Percentiles rank a stretch among this genome's conserved stretches.
Conservation (phyloP, 2,113 vertebrate species). For the Gopherus evgoodei region DNA sequence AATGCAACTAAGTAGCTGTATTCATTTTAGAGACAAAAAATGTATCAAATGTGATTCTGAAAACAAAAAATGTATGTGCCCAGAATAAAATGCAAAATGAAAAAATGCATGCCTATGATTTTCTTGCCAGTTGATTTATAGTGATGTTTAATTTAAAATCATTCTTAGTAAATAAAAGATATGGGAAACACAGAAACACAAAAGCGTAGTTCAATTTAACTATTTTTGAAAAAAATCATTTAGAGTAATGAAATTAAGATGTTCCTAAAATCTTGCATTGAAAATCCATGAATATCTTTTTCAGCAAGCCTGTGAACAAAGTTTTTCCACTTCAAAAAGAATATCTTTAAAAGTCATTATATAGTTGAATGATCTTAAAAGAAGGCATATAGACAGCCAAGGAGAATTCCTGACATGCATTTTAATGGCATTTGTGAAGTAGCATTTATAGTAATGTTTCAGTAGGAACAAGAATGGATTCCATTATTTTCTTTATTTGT, state of each 20-base stretch:
- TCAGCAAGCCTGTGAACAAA: neutral
- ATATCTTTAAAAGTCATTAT: conserved; percentile 69
- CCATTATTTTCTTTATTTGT: neutral
- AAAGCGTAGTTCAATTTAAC: neutral
- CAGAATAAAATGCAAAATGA: neutral
- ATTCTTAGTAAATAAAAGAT: neutral
- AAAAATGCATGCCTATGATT: neutral
- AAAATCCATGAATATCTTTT: conserved; percentile 51
- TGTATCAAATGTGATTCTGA: neutral
- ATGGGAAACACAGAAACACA: neutral
- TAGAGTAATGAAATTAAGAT: conserved; percentile 30
- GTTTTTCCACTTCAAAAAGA: conserved; percentile 61
- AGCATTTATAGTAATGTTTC: conserved; percentile 33
- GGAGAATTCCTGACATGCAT: conserved; percentile 52
- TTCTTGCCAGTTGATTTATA: neutral
- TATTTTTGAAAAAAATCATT: conserved; percentile 4
- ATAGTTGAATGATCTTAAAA: conserved; percentile 67
- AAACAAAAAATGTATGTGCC: neutral
- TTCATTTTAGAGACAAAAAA: neutral
- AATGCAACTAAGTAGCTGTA: neutral
- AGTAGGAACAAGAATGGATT: neutral
- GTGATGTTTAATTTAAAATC: neutral
- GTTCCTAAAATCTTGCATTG: neutral
- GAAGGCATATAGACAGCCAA: neutral
- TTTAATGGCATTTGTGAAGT: conserved; percentile 57